Evolutionary conservation across 1,140 invertebrate species (phyloP).

Genomic region (Apocrypta bakeri): DNA sequence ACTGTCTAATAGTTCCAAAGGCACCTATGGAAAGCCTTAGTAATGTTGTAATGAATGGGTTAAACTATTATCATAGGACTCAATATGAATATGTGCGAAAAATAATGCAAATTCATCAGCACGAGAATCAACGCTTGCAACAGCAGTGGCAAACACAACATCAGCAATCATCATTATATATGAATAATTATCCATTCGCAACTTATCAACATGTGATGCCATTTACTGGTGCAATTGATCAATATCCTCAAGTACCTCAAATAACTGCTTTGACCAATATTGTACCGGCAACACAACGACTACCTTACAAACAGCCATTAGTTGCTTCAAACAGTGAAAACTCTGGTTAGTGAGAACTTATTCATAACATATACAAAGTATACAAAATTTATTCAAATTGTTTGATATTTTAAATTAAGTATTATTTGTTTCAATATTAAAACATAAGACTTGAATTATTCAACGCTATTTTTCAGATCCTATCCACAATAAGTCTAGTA

Average conservation of each 20-base stretch:
- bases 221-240: neutral
- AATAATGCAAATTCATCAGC: neutral
- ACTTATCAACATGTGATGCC: no score
- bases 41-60: neutral
- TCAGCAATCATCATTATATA: neutral
- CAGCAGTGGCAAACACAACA: neutral
- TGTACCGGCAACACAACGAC: no score
- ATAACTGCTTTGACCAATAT: neutral
- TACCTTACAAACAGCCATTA: no score
- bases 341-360: no score
- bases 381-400: no score
- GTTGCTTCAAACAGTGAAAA: no score
- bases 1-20: neutral
- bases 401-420: no score
- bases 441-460: no score
- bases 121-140: neutral
- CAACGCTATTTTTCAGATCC: neutral
- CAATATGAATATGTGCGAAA: constrained; percentile 4
- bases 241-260: neutral
- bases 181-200: neutral
- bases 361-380: no score
- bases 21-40: neutral
- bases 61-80: neutral
- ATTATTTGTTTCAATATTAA: no score
- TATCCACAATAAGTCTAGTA: neutral